These are phyloP conservation scores for Lophius americanus DNA, from an alignment of 2,797 vertebrate genomes.

Conservation along the genomic window DNA sequence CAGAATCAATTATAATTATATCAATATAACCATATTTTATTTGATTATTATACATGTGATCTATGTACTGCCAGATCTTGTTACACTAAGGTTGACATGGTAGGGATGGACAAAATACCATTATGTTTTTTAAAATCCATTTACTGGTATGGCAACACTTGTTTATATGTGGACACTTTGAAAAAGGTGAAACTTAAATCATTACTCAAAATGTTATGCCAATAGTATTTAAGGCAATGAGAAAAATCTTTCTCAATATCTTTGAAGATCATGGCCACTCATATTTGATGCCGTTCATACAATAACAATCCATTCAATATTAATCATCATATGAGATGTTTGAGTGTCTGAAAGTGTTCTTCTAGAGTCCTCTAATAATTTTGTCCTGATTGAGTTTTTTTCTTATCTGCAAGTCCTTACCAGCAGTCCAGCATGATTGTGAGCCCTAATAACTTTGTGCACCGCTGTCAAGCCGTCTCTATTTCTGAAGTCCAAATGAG, in stretches of 20 bases:
- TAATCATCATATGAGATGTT: not conserved
- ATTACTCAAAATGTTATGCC: not conserved
- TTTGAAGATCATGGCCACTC: not conserved
- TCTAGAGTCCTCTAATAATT: not conserved
- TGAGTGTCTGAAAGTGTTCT: not conserved
- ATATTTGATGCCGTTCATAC: slow-evolving; percentile 2
- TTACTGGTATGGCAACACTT: not conserved
- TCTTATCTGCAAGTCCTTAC: slow-evolving; percentile 68
- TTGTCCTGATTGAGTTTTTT: slow-evolving; percentile 2
- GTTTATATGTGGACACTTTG: too few species aligned
- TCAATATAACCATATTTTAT: too few species aligned
- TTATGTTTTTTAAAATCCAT: not conserved
- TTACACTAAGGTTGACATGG: not conserved
- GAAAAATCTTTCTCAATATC: not conserved
- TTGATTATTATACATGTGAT: too few species aligned
- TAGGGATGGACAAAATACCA: not conserved
- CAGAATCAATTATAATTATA: too few species aligned
- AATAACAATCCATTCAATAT: not conserved
- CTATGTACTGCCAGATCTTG: too few species aligned
- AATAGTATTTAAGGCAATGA: not conserved
- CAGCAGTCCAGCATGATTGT: slow-evolving; percentile 88
- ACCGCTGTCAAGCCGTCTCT: slow-evolving; percentile 88
- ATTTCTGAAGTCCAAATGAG: slow-evolving; percentile 90
- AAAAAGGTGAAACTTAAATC: too few species aligned
- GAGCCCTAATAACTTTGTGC: slow-evolving; percentile 88